Evolutionary conservation across 2,113 vertebrate genomes (phyloP).

Genomic region (human (Homo sapiens)): DNA sequence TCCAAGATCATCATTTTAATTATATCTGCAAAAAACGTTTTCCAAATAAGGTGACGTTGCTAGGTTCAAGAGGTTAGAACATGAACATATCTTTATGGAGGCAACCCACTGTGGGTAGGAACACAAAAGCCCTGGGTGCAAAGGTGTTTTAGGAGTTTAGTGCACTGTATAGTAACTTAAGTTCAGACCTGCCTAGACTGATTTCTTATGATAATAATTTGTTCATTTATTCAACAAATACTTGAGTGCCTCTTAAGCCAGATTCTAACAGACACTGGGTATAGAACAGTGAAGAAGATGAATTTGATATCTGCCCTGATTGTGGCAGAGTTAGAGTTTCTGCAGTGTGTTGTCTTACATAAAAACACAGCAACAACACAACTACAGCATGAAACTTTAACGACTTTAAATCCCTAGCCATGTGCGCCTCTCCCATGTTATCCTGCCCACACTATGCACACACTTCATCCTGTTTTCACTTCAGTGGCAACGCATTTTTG

Average conservation of each 20-base stretch:
- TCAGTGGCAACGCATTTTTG: background rate
- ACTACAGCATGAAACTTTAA: rapidly evolving
- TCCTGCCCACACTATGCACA: background rate
- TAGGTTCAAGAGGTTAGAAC: background rate
- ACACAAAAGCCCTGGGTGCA: background rate
- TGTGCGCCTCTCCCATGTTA: rapidly evolving
- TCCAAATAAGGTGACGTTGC: background rate
- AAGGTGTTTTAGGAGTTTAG: background rate
- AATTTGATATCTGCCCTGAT: background rate
- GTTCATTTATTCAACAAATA: background rate
- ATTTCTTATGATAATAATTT: background rate
- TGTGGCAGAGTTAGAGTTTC: background rate
- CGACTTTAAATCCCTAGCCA: background rate
- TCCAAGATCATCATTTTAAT: background rate
- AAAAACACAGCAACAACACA: background rate
- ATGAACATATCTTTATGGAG: no score
- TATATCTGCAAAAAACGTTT: background rate
- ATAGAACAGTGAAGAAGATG: background rate
- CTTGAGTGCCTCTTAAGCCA: background rate
- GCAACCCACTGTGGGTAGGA: background rate
- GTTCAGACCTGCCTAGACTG: background rate
- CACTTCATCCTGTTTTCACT: background rate
- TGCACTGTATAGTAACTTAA: background rate
- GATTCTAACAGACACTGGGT: background rate
- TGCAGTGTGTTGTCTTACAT: background rate